Evolutionary conservation across 2,113 vertebrate genomes (phyloP).

Genomic region (Mirounga angustirostris): DNA sequence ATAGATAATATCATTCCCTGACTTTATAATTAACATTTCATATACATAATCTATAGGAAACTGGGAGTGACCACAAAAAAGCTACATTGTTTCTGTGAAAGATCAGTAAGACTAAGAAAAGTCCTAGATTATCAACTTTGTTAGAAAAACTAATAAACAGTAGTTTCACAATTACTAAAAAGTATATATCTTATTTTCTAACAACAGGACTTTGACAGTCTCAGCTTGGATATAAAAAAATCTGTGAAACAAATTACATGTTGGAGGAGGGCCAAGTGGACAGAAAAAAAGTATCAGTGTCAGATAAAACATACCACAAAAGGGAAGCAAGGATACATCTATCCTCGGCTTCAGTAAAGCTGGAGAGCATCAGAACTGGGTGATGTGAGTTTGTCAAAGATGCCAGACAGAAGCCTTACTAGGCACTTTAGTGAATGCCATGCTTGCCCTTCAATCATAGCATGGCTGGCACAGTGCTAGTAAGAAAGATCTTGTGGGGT

Average conservation of each 20-base stretch:
- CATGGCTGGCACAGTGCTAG: background rate
- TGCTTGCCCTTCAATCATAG: background rate
- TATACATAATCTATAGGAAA: background rate
- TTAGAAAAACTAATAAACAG: slow-evolving; percentile 44
- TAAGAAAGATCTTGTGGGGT: background rate
- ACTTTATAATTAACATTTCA: slow-evolving; percentile 18
- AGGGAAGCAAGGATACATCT: background rate
- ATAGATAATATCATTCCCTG: background rate
- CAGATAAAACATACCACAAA: slow-evolving; percentile 32
- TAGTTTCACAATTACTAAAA: slow-evolving; percentile 42
- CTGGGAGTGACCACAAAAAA: background rate
- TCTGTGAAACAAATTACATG: background rate
- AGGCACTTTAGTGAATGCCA: background rate
- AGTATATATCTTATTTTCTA: slow-evolving; percentile 45
- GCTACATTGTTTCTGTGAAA: background rate
- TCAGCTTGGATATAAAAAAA: slow-evolving; percentile 48
- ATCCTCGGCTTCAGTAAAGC: background rate
- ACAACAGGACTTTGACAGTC: slow-evolving; percentile 49
- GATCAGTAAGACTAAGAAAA: slow-evolving; percentile 24
- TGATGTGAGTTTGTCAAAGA: background rate
- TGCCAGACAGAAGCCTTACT: background rate
- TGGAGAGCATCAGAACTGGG: background rate
- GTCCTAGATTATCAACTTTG: background rate
- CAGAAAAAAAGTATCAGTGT: background rate
- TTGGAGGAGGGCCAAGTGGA: slow-evolving; percentile 29